phyloP scores from a whole-genome alignment of 35 echinoderm and acorn worm species.

The Lytechinus pictus region DNA sequence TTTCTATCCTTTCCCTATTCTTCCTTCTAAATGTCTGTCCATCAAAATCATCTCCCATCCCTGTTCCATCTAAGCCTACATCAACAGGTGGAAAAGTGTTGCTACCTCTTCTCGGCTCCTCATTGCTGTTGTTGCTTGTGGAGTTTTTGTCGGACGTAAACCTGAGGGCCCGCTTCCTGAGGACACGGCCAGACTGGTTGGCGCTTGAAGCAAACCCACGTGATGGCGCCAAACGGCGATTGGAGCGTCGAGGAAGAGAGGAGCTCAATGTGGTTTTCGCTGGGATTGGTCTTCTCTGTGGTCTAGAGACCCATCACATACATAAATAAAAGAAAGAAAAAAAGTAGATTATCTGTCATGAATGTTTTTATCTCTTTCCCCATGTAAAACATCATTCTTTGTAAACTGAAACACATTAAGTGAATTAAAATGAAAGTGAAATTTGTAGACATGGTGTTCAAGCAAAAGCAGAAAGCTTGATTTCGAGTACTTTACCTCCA shows the following conservation, averaged over 20 bases:
- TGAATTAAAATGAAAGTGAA: too few relatives aligned
- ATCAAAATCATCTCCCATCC: neutral
- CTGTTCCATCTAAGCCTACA: neutral
- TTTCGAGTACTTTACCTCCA: too few relatives aligned
- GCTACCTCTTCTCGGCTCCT: neutral
- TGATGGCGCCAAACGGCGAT: neutral
- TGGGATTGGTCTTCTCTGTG: neutral
- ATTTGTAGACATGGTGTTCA: too few relatives aligned
- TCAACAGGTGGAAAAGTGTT: neutral
- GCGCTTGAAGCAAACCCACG: neutral
- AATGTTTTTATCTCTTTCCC: too few relatives aligned
- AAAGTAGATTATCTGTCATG: too few relatives aligned
- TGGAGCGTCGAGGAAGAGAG: neutral
- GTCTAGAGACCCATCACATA: neutral
- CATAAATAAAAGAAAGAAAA: too few relatives aligned
- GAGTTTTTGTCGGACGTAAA: neutral
- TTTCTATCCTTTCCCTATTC: neutral
- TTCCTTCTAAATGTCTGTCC: neutral
- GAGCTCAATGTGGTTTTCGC: neutral
- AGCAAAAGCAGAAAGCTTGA: too few relatives aligned
- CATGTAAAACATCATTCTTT: too few relatives aligned
- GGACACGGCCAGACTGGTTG: neutral
- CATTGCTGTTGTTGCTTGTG: neutral
- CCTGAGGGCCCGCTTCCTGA: slow-evolving; percentile 8
- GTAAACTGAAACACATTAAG: too few relatives aligned